Base-by-base conservation (phyloP, 1,140 invertebrate genomes). In the Ceratitis capitata region DNA sequence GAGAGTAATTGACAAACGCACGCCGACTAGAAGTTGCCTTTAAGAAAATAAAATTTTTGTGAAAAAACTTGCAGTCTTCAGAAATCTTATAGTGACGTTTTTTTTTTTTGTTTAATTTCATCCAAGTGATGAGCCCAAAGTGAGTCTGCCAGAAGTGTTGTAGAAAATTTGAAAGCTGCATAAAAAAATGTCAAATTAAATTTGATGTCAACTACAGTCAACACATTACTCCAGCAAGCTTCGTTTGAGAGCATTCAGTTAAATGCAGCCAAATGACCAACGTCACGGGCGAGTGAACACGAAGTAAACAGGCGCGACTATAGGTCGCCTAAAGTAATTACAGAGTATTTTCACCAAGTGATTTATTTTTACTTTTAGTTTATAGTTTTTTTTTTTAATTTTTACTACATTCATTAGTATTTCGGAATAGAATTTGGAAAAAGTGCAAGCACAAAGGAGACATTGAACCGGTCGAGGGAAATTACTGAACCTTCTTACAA, bases 141-240 rank as follows among this genome's bases (percentile, higher is more conserved):
- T n/a, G n/a, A 19, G 32, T 39, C 61, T 69, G 32, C 29, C 29
- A 19, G 61, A 69, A 69, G 45, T 78, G 69, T 78, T 78, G 64
- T n/a, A 74, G 10, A 45, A 78, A 78, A 78, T 23, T 4, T 45
- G 16, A 78, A 78, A 78, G 42, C 19, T 45, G 69, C 39, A 78
- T n/a, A n/a, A n/a, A 78, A 45, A 45, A 78, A 78, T 78, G 69
- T 78, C 69, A 78, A 78, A 78, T 45, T 16, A 39, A 78, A 78
- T 78, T 78, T 78, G 42, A 69, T 69, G 61, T 69, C 61, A 69
- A 69, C 19, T 32, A 32, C 32, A 69, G 61, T 32, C 12, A 69
- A 69, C 61, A 35, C 39, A 69, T 69, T 69, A 32, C 32, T 35
- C 16, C 16, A 16, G 61, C 61, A 69, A 69, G 39, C 19, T 39